Base-by-base conservation (phyloP, 2,888 invertebrate species). In the Priocnemis perturbator region DNA sequence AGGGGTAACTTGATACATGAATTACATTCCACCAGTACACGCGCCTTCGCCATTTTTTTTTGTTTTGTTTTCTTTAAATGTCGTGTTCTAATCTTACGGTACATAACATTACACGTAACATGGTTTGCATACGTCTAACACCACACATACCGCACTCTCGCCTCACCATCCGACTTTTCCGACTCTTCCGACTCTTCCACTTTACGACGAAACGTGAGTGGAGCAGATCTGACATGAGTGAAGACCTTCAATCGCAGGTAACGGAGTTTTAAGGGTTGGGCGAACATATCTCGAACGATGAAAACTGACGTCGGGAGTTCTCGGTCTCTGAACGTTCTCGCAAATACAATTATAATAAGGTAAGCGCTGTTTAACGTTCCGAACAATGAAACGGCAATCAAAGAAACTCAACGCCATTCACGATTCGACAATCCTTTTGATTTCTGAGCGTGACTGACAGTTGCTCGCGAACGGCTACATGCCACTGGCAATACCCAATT, bases 1-100 rank as follows among this genome's bases (percentile, higher is more conserved):
- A 85, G 82, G 86, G 83, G 77, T 86, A 88, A 88, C 84, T 86
- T 80, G 81, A 86, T 88, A 88, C 86, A 88, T 85, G 82, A 87
- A 86, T 85, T 86, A 87, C 86, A 88, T 86, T 86, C 81, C 83
- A 86, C 78, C 82, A 81, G 73, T 83, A 82, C 81, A 37, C 37
- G 82, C 74, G 71, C 79, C 84, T 81, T 82, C 80, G 79, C 75
- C 78, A 73, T 81, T 83, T 77, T 77, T 37, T 37, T 26, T 26
- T 3, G 26, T 26, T 26, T 37, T 1, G 37, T 37, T 37, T 37
- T 37, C 37, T 37, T 37, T 37, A 37, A 37, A 81, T 82, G 77
- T 81, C 81, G 77, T 82, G 76, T 73, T 78, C 78, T 85, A 85
- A 83, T 83, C 81, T 83, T 84, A 84, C 78, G 81, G 77, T 85